Evolutionary conservation across 2,113 vertebrate species (phyloP), one percentile per base, ranked within the genome.

Genomic region (Neolamprologus brichardi): DNA sequence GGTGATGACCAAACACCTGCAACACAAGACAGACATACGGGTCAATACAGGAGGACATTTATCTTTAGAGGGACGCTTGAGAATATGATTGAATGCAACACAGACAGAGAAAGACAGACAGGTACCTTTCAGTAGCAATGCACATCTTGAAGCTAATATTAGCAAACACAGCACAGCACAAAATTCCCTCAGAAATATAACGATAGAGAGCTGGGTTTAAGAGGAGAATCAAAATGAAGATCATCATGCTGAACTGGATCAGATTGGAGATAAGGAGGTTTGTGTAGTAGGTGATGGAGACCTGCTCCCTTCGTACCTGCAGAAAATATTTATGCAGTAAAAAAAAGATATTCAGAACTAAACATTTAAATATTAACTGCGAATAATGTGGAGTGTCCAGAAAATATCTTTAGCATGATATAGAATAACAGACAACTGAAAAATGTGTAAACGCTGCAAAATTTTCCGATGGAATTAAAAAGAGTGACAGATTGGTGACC

Each of bases 141-240:
- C 11, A 54, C 53, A 54, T 54, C 6, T 13, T 54, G 20, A 54
- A 25, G 6, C 0, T 0, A 25, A 25, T 0, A 54, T 4, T 54
- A 54, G 20, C 53, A 13, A 54, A 0, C 52, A 0, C 3, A 0
- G 51, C 0, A 53, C 51, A 53, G n/a, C 0, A 41, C 0, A 41
- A 41, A 41, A 34, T 34, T 1, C 30, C 30, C n/a, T n/a, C n/a
- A 34, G 34, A 34, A 34, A 34, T 34, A 34, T 34, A 32, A 32
- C 0, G 7, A 34, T 34, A 34, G 32, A 34, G 32, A 34, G n/a
- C n/a, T n/a, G n/a, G n/a, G n/a, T n/a, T n/a, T n/a, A n/a, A n/a
- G n/a, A n/a, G n/a, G n/a, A n/a, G n/a, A n/a, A n/a, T n/a, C n/a
- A n/a, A n/a, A n/a, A n/a, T n/a, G n/a, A n/a, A n/a, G n/a, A n/a